Conservation (phyloP, 2,797 vertebrate species). For the Coregonus sp. region DNA sequence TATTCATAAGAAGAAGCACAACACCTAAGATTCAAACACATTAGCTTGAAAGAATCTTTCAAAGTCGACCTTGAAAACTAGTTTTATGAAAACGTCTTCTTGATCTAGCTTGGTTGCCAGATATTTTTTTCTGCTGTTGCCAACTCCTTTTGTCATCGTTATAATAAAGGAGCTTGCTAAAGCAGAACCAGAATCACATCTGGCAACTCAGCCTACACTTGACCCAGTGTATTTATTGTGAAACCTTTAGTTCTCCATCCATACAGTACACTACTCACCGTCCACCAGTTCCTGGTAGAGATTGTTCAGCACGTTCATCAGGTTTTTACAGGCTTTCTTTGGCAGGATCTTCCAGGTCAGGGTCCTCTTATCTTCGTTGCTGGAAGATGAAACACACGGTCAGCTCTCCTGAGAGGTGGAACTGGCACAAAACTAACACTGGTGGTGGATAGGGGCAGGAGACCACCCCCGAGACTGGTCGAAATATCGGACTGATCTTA, state of each 20-base stretch:
- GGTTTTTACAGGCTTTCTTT: constrained; percentile 97
- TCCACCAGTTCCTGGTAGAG: constrained; percentile 90
- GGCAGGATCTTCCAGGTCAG: constrained; percentile 96
- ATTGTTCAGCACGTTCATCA: constrained; percentile 90
- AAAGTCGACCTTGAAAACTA: not conserved
- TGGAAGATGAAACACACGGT: constrained; percentile 58
- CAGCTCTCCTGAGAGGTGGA: constrained; percentile 23
- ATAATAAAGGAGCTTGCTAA: not conserved
- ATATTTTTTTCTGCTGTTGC: not conserved
- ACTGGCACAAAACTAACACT: constrained; percentile 39
- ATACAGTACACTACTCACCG: constrained; percentile 77
- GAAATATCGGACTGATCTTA: not conserved
- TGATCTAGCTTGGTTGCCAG: not conserved
- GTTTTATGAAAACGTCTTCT: not conserved
- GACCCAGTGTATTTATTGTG: not conserved
- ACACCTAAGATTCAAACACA: not conserved
- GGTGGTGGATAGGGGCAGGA: not conserved
- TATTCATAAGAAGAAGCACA: not conserved
- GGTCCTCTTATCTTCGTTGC: constrained; percentile 90
- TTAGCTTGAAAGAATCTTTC: not conserved
- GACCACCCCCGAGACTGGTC: constrained; percentile 41
- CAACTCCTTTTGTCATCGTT: not conserved
- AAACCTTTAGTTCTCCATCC: not conserved
- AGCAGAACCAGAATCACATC: not conserved
- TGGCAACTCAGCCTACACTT: not conserved